Evolutionary conservation across 1,140 invertebrate genomes (phyloP).

Genomic region (Panulirus ornatus): DNA sequence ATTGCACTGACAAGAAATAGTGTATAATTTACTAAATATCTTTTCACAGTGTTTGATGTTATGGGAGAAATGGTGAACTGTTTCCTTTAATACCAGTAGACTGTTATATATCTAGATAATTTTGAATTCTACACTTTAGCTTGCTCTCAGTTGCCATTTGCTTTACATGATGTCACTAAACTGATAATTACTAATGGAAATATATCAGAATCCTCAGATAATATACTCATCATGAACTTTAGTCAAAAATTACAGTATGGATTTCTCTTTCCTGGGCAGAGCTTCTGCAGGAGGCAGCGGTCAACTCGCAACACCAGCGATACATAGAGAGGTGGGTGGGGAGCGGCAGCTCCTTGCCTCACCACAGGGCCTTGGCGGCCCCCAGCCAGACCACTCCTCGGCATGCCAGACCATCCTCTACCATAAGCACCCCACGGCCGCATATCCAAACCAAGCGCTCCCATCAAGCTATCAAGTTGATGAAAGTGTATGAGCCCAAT

Average conservation of each 20-base stretch:
- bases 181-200: too few species aligned
- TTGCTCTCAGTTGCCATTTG: too few species aligned
- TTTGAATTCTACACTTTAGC: too few species aligned
- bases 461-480: constrained; percentile 40
- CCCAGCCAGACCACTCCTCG: constrained; percentile 2
- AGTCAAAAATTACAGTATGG: background rate
- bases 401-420: background rate
- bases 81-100: too few species aligned
- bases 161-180: too few species aligned
- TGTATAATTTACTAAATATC: too few species aligned
- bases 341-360: constrained; percentile 39
- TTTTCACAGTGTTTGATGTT: too few species aligned
- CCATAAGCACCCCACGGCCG: constrained; percentile 1
- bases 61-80: too few species aligned
- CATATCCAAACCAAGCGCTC: constrained; percentile 53
- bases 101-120: too few species aligned
- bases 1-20: too few species aligned
- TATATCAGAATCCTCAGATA: too few species aligned
- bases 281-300: constrained; percentile 55
- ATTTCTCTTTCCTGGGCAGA: constrained; percentile 11
- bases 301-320: constrained; percentile 54
- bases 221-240: background rate
- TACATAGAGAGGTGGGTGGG: constrained; percentile 60
- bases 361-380: constrained; percentile 23
- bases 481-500: constrained; percentile 59